phyloP scores from a whole-genome alignment of 2,888 invertebrate species.

The Drosophila algonquin region DNA sequence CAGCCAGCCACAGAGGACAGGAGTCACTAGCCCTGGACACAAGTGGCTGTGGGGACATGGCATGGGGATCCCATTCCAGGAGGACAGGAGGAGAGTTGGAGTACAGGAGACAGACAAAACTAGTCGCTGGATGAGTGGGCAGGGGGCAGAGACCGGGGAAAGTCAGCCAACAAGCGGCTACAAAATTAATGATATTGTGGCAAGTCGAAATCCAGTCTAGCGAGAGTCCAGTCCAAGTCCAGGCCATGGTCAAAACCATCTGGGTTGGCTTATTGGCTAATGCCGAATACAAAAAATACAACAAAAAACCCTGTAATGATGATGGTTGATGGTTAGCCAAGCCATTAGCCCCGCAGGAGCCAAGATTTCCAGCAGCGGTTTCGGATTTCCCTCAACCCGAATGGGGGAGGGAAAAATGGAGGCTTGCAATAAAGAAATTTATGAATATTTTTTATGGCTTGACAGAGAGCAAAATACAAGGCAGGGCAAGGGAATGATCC shows the following conservation, averaged over 20 bases:
- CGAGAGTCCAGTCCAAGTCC: slow-evolving; percentile 8
- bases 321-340: slow-evolving; percentile 41
- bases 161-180: slow-evolving; percentile 18
- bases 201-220: slow-evolving; percentile 33
- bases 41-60: slow-evolving; percentile 14
- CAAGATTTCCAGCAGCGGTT: slow-evolving; percentile 27
- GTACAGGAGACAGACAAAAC: slow-evolving; percentile 27
- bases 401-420: background rate
- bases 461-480: background rate
- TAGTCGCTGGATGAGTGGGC: slow-evolving; percentile 48
- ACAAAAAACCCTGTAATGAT: slow-evolving; percentile 41
- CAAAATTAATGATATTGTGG: slow-evolving; percentile 53
- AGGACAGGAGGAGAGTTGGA: background rate
- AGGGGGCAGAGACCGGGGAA: slow-evolving; percentile 23
- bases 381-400: slow-evolving; percentile 6
- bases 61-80: background rate
- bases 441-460: slow-evolving; percentile 26
- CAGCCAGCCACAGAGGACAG: slow-evolving; percentile 2
- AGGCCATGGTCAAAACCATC: slow-evolving; percentile 34
- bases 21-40: background rate
- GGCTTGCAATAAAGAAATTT: slow-evolving; percentile 28
- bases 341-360: slow-evolving; percentile 26
- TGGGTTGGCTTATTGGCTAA: slow-evolving; percentile 37
- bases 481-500: background rate
- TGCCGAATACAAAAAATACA: slow-evolving; percentile 7